Evolutionary conservation across 2,113 vertebrate species (phyloP), one percentile per base, ranked within the genome.

Genomic region (Micromys minutus): DNA sequence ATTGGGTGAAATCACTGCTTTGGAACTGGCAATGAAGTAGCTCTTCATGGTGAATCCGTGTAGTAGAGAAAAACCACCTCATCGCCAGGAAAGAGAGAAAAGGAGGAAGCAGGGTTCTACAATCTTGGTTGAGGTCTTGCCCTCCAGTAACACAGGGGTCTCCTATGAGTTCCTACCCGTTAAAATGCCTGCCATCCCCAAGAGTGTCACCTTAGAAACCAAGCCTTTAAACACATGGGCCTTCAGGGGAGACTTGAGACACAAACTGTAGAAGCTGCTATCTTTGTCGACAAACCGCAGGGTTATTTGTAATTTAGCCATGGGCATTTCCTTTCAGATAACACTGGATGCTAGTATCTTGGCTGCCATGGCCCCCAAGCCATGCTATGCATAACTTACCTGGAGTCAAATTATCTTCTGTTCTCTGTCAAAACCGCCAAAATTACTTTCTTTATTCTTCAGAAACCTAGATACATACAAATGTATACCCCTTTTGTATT

Each of bases 371-470:
- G 57, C 34, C 19, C 24, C 47, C 72, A 55, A 55, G 24, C 42
- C 21, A 0, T n/a, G 16, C 22, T 34, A 0, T 26, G 10, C 12
- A 3, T 42, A 42, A 13, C 34, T 15, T 9, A 4, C 8, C 3
- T 4, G 55, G 29, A 12, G 39, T 26, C 24, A 31, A 29, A 57
- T 16, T 47, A 39, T 83, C n/a, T 61, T 83, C 34, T 29, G 36
- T 4, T 59, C 24, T 65, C 7, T 42, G 12, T 42, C 42, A 61
- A 61, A 17, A 61, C n/a, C 42, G 22, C n/a, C n/a, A 81, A n/a
- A 26, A 81, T 36, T 67, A 22, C 12, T 57, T 79, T 81, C 69
- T 63, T 55, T 45, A 12, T 80, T 45, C 22, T 92, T 24, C 45
- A 80, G 71, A 80, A 87, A 57, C 55, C 24, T 57, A 65, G 11